Percentiles rank a stretch among this genome's conserved stretches.
Evolutionary conservation across 2,113 vertebrate genomes (phyloP).

Genomic region (Melanerpes aurifrons): DNA sequence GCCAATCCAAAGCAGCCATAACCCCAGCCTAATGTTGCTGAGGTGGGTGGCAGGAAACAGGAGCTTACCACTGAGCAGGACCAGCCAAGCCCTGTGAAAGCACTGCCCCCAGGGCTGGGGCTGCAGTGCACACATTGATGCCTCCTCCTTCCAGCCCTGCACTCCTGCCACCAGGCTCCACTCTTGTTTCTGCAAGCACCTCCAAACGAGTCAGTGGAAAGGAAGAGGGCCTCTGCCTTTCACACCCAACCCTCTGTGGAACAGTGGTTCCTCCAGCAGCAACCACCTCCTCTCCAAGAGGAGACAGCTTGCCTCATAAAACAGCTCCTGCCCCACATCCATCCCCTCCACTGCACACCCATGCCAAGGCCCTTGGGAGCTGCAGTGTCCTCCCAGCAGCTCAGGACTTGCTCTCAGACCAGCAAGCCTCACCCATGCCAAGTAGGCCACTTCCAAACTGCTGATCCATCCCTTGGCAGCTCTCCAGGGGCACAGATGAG

Average conservation of each 20-base stretch:
- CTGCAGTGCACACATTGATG: rapidly evolving
- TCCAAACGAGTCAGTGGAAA: background rate
- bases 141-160: background rate
- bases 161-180: background rate
- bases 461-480: background rate
- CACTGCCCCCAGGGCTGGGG: background rate
- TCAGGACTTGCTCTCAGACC: background rate
- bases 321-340: background rate
- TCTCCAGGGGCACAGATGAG: background rate
- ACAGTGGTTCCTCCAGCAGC: background rate
- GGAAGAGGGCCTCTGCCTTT: background rate
- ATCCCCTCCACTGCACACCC: rapidly evolving
- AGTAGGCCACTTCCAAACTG: background rate
- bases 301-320: rapidly evolving
- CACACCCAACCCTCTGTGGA: background rate
- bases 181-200: background rate
- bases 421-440: rapidly evolving
- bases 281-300: background rate
- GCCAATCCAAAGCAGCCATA: background rate
- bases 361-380: rapidly evolving
- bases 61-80: background rate
- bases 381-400: too few species aligned
- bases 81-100: too few species aligned
- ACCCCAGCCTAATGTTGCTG: rapidly evolving
- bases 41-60: background rate